A percentile compares a stretch with the other conserved stretches of the same genome.
Evolutionary conservation across 2,888 invertebrate species (phyloP).

Genomic region (Onthophagus sagittarius): DNA sequence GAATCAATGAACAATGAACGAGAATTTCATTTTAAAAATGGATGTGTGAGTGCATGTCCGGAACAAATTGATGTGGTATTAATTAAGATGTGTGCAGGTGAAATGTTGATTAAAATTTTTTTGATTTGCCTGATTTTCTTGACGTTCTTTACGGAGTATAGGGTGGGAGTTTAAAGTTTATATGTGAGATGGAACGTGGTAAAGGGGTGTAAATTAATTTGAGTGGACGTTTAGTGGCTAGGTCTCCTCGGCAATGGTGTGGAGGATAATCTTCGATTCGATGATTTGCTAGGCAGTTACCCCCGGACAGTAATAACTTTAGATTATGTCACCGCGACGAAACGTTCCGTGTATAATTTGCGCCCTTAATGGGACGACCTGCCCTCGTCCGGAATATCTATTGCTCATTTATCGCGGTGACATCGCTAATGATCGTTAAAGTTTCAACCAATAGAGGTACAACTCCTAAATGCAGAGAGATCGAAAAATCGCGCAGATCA

Average conservation of each 20-base stretch:
- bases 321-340: not conserved
- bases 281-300: slow-evolving; percentile 11
- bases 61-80: no score
- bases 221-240: slow-evolving; percentile 26
- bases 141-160: no score
- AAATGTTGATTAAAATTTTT: no score
- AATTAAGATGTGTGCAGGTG: no score
- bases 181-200: not conserved
- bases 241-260: not conserved
- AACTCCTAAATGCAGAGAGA: no score
- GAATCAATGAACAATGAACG: not conserved
- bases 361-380: not conserved
- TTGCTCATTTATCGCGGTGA: not conserved
- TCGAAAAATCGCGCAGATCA: no score
- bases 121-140: no score
- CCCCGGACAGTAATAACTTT: slow-evolving; percentile 4
- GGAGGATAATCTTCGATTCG: slow-evolving; percentile 8
- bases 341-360: not conserved
- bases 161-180: no score
- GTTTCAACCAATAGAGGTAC: not conserved
- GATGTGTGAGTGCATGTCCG: no score
- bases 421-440: not conserved
- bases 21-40: no score
- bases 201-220: slow-evolving; percentile 30
- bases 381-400: not conserved